Evolutionary conservation across 1,140 invertebrate species (phyloP), one percentile per base, ranked within the genome.

Genomic region (Drosophila aff.): DNA sequence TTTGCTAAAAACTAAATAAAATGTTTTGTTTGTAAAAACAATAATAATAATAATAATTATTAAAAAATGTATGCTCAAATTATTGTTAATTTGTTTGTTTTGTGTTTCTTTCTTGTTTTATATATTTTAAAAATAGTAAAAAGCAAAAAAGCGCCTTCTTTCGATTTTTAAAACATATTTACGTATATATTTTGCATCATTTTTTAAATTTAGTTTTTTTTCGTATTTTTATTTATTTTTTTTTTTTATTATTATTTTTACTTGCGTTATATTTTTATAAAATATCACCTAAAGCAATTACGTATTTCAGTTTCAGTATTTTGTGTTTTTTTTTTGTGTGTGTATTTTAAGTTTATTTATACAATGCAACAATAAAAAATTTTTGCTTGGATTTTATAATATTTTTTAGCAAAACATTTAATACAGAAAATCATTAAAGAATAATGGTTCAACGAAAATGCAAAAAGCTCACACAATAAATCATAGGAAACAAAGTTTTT

Each of bases 211-310:
- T 69, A 49, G 18, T 23, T 72, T 23, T 36, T 53, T 21, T 53
- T 21, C 2, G 9, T 21, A 9, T 55, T 55, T 55, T 38, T 18
- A 15, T 36, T 21, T 53, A 28, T 49, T 49, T 49, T 21, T 53
- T 49, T 49, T 49, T 49, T 53, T 49, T 66, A 67, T 81, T 85
- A 86, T 82, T 82, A 75, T 71, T 75, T 82, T 91, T 89, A 81
- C 76, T 81, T 89, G 64, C 79, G 81, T 91, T 87, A 82, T 91
- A 84, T 91, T 89, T 91, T 91, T 87, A 87, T 91, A 91, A 90
- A 85, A 91, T 92, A 92, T 92, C 91, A 92, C 91, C 83, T 92
- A 92, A 92, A 92, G 83, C 90, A 92, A 92, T 92, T 92, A 92
- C 91, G 91, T 92, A 92, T 92, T 91, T 92, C 90, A 92, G 90